phyloP scores from a whole-genome alignment of 2,113 vertebrate genomes.

The Gambusia affinis region DNA sequence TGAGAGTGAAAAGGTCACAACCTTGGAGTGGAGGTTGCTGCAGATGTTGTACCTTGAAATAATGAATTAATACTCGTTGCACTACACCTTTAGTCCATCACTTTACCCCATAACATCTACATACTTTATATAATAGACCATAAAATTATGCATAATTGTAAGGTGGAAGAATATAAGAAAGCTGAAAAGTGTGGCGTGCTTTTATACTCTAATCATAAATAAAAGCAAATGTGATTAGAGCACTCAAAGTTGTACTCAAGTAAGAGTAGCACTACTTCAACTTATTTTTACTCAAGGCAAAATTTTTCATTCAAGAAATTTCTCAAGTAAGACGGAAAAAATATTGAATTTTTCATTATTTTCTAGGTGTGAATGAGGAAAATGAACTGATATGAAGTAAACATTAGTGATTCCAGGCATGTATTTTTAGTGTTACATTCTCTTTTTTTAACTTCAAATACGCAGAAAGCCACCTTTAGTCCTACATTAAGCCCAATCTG shows the following conservation, averaged over 20 bases:
- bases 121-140: neutral
- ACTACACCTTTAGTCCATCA: neutral
- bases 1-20: conserved; percentile 72
- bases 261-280: too few species aligned
- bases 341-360: neutral
- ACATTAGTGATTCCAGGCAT: neutral
- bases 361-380: neutral
- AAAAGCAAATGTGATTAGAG: too few species aligned
- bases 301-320: neutral
- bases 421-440: neutral
- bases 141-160: neutral
- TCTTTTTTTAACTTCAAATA: neutral
- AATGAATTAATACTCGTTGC: neutral
- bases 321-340: neutral
- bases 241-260: too few species aligned
- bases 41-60: too few species aligned
- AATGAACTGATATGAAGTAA: neutral
- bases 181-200: neutral
- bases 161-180: neutral
- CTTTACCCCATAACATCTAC: neutral
- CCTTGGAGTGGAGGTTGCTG: neutral
- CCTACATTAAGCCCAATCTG: neutral
- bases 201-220: neutral
- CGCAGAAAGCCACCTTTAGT: too few species aligned
- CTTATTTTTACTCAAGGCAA: too few species aligned